phyloP scores from a whole-genome alignment of 2,797 vertebrate species.

The Ciconia nigra region DNA sequence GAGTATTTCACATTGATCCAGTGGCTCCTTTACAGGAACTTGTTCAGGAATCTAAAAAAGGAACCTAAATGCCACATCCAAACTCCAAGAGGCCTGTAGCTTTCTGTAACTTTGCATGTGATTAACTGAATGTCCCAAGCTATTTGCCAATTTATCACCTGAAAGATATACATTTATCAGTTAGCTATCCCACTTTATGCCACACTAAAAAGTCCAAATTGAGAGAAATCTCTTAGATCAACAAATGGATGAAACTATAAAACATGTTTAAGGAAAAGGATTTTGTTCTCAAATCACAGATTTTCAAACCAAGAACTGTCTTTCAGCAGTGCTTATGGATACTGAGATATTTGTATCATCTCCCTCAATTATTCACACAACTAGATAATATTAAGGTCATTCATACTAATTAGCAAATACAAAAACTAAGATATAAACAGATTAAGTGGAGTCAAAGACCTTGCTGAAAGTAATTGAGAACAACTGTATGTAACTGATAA shows the following conservation, averaged over 20 bases:
- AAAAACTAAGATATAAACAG: not conserved
- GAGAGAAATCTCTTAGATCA: not conserved
- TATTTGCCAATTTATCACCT: not conserved
- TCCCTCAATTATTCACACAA: not conserved
- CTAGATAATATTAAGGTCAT: not conserved
- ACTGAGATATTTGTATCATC: not conserved
- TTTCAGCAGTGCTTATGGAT: not conserved
- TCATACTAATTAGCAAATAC: not conserved
- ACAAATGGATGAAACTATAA: not conserved
- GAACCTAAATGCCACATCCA: not conserved
- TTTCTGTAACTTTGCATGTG: not conserved
- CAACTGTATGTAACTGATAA: fast-evolving
- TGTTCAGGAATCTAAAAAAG: not conserved
- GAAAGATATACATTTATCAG: not conserved
- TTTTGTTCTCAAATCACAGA: not conserved
- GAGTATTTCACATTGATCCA: not conserved
- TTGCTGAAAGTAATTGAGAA: not conserved
- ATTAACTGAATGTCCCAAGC: not conserved
- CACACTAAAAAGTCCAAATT: not conserved
- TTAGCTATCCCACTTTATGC: not conserved
- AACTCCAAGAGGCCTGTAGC: not conserved
- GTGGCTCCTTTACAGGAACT: not conserved
- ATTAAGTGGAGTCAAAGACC: not conserved
- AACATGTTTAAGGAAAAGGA: not conserved
- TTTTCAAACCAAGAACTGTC: not conserved